Evolutionary conservation across 2,888 invertebrate species (phyloP).

Genomic region (Ernsta delagoae): DNA sequence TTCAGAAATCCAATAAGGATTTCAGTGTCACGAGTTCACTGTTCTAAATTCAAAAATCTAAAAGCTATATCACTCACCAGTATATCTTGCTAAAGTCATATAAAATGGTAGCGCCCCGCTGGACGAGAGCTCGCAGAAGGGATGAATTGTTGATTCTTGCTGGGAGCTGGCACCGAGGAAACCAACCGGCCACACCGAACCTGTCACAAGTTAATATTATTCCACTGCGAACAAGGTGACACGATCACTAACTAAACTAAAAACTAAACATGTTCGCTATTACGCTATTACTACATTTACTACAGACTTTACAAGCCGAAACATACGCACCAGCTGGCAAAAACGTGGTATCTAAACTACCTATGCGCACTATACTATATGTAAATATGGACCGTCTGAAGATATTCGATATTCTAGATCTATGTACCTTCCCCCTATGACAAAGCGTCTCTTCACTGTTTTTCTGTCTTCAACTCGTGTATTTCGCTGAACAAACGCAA

Average conservation of each 20-base stretch:
- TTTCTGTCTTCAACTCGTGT: conserved; percentile 50
- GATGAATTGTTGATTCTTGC: conserved; percentile 80
- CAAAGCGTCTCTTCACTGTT: conserved; percentile 63
- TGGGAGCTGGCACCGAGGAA: conserved; percentile 69
- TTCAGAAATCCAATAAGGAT: conserved; percentile 30
- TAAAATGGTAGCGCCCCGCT: conserved; percentile 96
- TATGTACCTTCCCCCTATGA: conserved; percentile 77
- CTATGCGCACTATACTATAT: conserved; percentile 57
- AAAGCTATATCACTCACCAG: conserved; percentile 87
- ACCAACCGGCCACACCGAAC: conserved; percentile 67
- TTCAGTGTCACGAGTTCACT: background rate
- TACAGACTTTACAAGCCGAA: conserved; percentile 68
- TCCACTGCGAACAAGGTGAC: conserved; percentile 53
- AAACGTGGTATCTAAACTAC: conserved; percentile 78
- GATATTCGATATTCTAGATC: conserved; percentile 72
- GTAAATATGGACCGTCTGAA: conserved; percentile 74
- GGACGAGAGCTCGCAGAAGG: conserved; percentile 88
- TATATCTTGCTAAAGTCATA: conserved; percentile 98
- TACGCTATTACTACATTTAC: conserved; percentile 62
- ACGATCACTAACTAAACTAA: conserved; percentile 47
- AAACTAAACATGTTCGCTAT: conserved; percentile 45
- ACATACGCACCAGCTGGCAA: conserved; percentile 81
- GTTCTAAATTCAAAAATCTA: conserved; percentile 22
- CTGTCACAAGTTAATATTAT: conserved; percentile 66
- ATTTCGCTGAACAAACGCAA: conserved; percentile 54